Evolutionary conservation across 2,113 vertebrate species (phyloP).

Genomic region (Tetrao urogallus): DNA sequence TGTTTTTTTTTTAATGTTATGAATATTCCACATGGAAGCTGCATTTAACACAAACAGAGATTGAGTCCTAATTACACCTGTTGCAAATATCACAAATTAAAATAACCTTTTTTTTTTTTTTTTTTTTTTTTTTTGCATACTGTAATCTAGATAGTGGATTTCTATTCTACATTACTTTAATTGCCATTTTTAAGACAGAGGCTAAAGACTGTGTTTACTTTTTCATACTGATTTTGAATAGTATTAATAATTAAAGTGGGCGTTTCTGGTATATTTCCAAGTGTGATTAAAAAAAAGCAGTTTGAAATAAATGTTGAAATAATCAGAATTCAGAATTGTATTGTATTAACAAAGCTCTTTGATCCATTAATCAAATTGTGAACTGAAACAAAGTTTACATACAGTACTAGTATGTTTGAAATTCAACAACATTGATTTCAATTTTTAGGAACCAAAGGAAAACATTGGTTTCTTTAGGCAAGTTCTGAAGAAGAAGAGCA

Average conservation of each 20-base stretch:
- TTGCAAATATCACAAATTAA: not conserved
- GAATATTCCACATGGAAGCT: not conserved
- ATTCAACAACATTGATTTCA: not conserved
- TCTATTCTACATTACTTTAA: constrained; percentile 12
- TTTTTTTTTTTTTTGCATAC: not conserved
- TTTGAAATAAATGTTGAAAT: constrained; percentile 12
- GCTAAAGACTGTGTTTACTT: not conserved
- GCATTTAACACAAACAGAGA: not conserved
- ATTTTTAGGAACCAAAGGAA: not conserved
- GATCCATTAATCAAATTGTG: not conserved
- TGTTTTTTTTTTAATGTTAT: not conserved
- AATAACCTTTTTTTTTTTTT: not conserved
- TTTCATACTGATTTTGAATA: constrained; percentile 27
- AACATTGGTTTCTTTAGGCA: not conserved
- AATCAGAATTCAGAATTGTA: not conserved
- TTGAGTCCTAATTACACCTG: accelerated
- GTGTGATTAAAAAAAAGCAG: not conserved
- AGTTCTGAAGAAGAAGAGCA: not conserved
- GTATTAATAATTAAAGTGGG: constrained; percentile 19
- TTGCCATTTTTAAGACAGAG: constrained; percentile 41
- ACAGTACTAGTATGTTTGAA: not conserved
- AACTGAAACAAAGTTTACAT: not conserved
- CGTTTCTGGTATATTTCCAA: constrained; percentile 1
- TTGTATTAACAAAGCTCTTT: not conserved
- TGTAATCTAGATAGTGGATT: not conserved